These are phyloP conservation scores for Sycophila sp. DNA, from an alignment of 1,140 invertebrate genomes.

Conservation along the genomic window DNA sequence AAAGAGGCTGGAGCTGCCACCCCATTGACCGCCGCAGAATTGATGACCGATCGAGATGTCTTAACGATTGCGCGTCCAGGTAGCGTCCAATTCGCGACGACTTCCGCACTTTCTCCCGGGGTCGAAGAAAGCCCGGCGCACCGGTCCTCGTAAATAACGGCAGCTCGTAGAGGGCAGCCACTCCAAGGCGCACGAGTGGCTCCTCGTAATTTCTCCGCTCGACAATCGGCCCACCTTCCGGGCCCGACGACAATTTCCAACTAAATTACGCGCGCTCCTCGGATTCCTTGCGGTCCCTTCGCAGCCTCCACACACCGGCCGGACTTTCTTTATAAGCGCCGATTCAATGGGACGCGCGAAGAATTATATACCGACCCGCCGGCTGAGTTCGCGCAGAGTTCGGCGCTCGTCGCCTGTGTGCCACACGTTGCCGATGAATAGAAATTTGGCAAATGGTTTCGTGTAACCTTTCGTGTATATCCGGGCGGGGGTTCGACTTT, in stretches of 20 bases:
- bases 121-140: background rate
- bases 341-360: background rate
- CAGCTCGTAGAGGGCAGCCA: no score
- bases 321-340: no score
- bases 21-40: background rate
- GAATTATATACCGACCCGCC: background rate
- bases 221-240: background rate
- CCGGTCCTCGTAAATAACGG: background rate
- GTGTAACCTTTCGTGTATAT: no score
- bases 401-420: no score
- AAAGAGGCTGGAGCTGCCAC: no score
- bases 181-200: background rate
- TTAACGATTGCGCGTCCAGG: background rate
- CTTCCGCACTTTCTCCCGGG: background rate
- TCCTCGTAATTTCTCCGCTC: background rate
- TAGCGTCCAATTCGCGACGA: background rate
- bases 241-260: conserved; percentile 13
- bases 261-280: background rate
- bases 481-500: no score
- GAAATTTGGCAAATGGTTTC: no score
- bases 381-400: no score
- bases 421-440: no score
- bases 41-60: background rate
- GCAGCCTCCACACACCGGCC: background rate
- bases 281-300: background rate